Base-by-base conservation (phyloP, 1,140 invertebrate species). In the Drosophila truncata region DNA sequence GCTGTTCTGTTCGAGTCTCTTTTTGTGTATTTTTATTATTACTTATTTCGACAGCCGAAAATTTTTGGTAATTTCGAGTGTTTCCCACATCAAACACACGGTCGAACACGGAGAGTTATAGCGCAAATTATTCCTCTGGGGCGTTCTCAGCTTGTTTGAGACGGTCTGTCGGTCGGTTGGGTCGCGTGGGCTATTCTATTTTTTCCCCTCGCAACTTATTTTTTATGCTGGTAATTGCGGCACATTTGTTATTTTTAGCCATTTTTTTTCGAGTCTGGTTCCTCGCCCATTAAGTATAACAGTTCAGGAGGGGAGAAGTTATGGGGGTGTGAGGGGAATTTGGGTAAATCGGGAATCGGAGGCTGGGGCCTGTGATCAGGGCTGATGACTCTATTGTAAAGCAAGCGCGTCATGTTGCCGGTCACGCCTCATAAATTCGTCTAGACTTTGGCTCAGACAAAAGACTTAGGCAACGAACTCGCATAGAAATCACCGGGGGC, bases 391-490 rank as follows among this genome's bases (percentile, higher is more conserved):
- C 37, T 76, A 66, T 74, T 87, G 62, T 83, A 54, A 58, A 47
- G 55, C 13, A 33, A 69, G 69, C 69, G 80, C 69, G 77, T 88
- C 84, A 88, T 80, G 82, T 74, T 66, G 71, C 37, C 44, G 65
- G 58, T 67, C 55, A 49, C 62, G 69, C 47, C 69, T 62, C 67
- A 72, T 74, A 62, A 82, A 78, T 66, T 82, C 69, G 74, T 81
- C 69, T 59, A 52, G 42, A 49, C 72, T 72, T 25, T 27, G 52
- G 35, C 35, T 59, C 74, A 84, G 66, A 90, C 84, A 88, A 88
- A 88, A 84, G 84, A 88, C 85, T 88, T 90, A 85, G 78, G 84
- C 84, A 88, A 88, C 84, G 70, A 88, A 88, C 84, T 90, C 60
- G 62, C 33, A 67, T 59, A 52, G 64, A 78, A 82, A 72, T 72